These are phyloP conservation scores for Papilio gigon DNA, from an alignment of 2,888 invertebrate species.

Conservation along the genomic window DNA sequence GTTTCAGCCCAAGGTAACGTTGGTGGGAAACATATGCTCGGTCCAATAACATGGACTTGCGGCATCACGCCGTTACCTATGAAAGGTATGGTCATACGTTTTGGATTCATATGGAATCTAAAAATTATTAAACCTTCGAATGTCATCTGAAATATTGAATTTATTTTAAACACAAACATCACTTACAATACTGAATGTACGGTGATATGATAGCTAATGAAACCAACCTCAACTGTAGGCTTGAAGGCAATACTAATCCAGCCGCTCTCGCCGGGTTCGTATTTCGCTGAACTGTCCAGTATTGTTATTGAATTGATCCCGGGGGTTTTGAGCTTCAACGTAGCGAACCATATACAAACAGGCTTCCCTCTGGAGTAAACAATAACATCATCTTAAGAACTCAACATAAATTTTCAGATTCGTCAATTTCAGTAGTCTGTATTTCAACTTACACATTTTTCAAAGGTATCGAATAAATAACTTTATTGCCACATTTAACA, in stretches of 20 bases:
- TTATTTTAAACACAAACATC: neutral
- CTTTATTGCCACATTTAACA: conserved; percentile 83
- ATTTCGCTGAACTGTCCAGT: conserved; percentile 71
- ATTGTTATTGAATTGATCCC: conserved; percentile 65
- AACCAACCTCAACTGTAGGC: conserved; percentile 73
- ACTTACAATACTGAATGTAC: neutral
- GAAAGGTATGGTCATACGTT: conserved; percentile 72
- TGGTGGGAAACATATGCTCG: conserved; percentile 82
- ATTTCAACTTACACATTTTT: conserved; percentile 80
- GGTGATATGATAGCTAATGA: neutral
- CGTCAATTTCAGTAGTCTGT: neutral
- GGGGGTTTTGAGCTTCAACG: conserved; percentile 61
- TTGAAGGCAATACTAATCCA: conserved; percentile 82
- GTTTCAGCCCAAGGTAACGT: conserved; percentile 84
- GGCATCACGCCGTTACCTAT: conserved; percentile 81
- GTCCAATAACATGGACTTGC: conserved; percentile 76
- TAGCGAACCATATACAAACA: conserved; percentile 80
- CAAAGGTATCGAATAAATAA: conserved; percentile 77
- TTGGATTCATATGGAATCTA: conserved; percentile 79
- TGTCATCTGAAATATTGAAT: conserved; percentile 58
- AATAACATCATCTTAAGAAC: neutral
- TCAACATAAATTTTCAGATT: too few species aligned
- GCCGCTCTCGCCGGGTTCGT: conserved; percentile 75
- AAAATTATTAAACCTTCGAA: conserved; percentile 73
- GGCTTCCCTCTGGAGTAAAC: conserved; percentile 77